A percentile compares a stretch with the other conserved stretches of the same genome.
Conservation (phyloP, 2,797 vertebrate species). For the Parotocinclus haroldoi region DNA sequence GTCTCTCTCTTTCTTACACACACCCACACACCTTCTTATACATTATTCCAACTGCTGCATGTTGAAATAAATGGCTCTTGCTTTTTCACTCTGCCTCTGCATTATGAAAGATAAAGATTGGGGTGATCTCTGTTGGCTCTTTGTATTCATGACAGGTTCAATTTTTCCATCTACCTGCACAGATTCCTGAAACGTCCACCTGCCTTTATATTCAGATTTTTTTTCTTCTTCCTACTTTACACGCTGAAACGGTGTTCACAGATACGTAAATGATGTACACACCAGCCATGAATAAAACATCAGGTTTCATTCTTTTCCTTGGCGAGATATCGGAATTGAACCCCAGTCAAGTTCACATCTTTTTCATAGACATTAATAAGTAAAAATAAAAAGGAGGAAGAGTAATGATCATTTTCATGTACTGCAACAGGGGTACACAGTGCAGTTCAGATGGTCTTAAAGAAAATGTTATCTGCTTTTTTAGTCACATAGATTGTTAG, state of each 20-base stretch:
- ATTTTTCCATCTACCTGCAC: slow-evolving; percentile 43
- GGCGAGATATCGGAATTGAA: slow-evolving; percentile 7
- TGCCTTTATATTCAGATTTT: slow-evolving; percentile 32
- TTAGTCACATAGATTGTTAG: no score
- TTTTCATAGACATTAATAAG: slow-evolving; percentile 16
- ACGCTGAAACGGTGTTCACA: slow-evolving; percentile 25
- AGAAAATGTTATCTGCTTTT: no score
- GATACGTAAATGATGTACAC: slow-evolving; percentile 30
- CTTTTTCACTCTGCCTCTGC: slow-evolving; percentile 33
- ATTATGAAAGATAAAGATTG: slow-evolving; percentile 77
- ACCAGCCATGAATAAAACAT: slow-evolving; percentile 34
- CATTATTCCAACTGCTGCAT: slow-evolving; percentile 39
- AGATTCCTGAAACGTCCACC: slow-evolving; percentile 29
- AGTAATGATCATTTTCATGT: no score
- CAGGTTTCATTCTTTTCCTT: slow-evolving; percentile 26
- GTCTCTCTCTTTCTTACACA: slow-evolving; percentile 3
- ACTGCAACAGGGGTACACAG: no score
- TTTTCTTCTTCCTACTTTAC: slow-evolving; percentile 22
- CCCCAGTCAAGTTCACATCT: slow-evolving; percentile 17
- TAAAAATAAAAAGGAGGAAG: neutral
- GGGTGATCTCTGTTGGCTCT: slow-evolving; percentile 62
- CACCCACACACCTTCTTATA: slow-evolving; percentile 1
- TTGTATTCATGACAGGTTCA: slow-evolving; percentile 35
- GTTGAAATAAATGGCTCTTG: slow-evolving; percentile 40
- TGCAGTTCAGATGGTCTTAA: no score